Evolutionary conservation across 92 coral and sea anemone genomes (phyloP), one percentile per base, ranked within the genome.

Genomic region (Montipora capitata): DNA sequence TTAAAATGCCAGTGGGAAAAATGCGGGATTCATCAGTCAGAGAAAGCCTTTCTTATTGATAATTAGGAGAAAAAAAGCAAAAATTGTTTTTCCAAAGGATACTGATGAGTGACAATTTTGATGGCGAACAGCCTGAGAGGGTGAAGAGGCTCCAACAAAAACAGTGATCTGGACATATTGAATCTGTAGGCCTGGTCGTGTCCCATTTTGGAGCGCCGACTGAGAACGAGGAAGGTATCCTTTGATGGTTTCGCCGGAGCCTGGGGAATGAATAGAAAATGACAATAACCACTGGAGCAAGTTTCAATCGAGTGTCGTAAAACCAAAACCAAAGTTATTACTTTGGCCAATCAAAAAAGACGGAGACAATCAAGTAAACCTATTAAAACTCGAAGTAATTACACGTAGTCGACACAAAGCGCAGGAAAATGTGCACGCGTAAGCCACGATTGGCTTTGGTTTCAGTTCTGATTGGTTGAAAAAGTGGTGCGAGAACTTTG

Each of bases 151-250:
- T 91, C 96, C 38, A 95, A 76, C 52, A 94, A 74, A 63, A 86
- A 93, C 16, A 95, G 83, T 61, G 99, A 95, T 77, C 79, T 87
- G 44, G 92, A 93, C 80, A 87, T 90, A 81, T 90, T 95, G 83
- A 93, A 93, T 77, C 99, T 90, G 92, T 93, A 92, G 59, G 96
- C 98, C 79, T 95, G 98, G 87, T 95, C 96, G 72, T 66, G 73
- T 10, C 86, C 74, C 41, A 86, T 69, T 9, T 94, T 94, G 43
- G 93, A 75, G 61, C 96, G 88, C 48, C 88, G 90, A 40, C 96
- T 90, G 3, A 96, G 96, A 39, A 96, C 98, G 62, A 96, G 89
- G 76, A 88, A 96, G 42, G 99, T 95, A 18, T 91, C 93, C 56
- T 74, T 72, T 17, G 98, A 91, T 9, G 98, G 98, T 68, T 54